Evolutionary conservation across 2,113 vertebrate species (phyloP).

Genomic region (Varanus salvator): DNA sequence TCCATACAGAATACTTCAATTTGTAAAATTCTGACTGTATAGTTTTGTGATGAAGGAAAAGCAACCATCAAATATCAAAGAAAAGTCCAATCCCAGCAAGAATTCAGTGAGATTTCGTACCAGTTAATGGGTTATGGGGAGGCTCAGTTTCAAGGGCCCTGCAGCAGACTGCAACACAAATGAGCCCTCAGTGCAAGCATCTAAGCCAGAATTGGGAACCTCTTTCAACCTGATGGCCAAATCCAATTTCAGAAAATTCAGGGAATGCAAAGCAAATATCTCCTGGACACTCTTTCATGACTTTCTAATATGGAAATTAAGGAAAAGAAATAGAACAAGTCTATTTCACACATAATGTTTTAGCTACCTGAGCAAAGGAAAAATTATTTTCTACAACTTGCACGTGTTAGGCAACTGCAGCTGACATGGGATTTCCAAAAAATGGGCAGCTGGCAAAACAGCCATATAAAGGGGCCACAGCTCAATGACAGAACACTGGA

Average conservation of each 20-base stretch:
- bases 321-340: background rate
- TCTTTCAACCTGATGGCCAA: no score
- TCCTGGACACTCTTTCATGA: no score
- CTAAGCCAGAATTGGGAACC: no score
- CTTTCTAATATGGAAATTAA: no score
- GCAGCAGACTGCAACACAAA: background rate
- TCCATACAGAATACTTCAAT: background rate
- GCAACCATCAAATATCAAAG: rapidly evolving
- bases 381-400: background rate
- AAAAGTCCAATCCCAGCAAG: background rate
- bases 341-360: background rate
- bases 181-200: background rate
- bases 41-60: rapidly evolving
- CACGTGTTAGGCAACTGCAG: background rate
- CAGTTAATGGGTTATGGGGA: background rate
- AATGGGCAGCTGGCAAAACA: background rate
- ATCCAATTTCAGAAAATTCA: no score
- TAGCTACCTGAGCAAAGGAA: background rate
- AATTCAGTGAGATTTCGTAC: background rate
- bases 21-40: background rate
- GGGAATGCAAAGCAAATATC: no score
- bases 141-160: background rate
- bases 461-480: no score
- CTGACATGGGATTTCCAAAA: background rate
- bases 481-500: no score